Evolutionary conservation across 1,140 invertebrate genomes (phyloP), one percentile per base, ranked within the genome.

Genomic region (Asobara japonica): DNA sequence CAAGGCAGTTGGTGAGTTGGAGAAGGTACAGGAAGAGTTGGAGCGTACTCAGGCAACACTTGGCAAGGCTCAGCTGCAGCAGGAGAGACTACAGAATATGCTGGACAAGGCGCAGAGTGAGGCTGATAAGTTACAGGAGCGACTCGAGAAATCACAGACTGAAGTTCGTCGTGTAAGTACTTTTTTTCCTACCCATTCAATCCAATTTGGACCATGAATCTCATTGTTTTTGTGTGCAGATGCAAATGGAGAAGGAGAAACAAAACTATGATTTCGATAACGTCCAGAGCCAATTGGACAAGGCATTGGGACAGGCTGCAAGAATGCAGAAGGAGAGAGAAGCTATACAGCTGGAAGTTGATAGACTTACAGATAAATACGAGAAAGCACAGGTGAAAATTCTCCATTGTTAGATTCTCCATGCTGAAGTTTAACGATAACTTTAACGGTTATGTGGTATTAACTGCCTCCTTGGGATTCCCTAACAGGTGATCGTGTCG

Each of bases 181-280:
- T 66, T 48, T 45, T 38, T 48, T 48, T 38, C 0, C 30, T 74
- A 30, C 61, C 45, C 61, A 70, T 25, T 69, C 41, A 31, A 67
- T 27, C 20, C 3, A 48, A 70, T 45, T 6, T 27, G 11, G 25
- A 45, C 41, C 18, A 45, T 73, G 66, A 48, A 45, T 65, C 70
- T 7, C 56, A 56, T 68, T 65, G 18, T 22, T 67, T 25, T 16
- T 22, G 38, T 66, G 82, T 79, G 25, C 83, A 94, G 94, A 89
- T 96, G 79, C 94, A 96, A 91, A 91, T 95, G 80, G 96, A 97
- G 82, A 94, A 94, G 74, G 96, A 97, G 87, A 96, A 97, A 83
- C 91, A 94, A 71, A 92, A 90, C 65, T 97, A 95, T 83, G 95
- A 97, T 83, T 95, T 94, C 81, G 95, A 96, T 74, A 95, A 95